These are phyloP conservation scores for Brotula barbata DNA, from an alignment of 2,797 vertebrate genomes.

Conservation along the genomic window DNA sequence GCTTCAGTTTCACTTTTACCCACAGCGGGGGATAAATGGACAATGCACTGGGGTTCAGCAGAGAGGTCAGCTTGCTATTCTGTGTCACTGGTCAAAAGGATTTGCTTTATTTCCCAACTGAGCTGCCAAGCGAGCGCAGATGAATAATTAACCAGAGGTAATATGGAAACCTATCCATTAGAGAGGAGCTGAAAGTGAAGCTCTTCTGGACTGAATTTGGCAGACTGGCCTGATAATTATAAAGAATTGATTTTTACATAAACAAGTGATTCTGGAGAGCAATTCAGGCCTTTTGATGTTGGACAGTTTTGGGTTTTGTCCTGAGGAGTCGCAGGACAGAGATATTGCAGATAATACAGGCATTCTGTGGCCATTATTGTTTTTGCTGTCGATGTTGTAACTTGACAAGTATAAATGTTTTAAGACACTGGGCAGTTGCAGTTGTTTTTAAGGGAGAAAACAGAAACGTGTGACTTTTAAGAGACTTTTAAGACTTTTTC, in stretches of 20 bases:
- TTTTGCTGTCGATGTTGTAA: slow-evolving; percentile 10
- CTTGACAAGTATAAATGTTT: slow-evolving; percentile 6
- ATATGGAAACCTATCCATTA: slow-evolving; percentile 75
- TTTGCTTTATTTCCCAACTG: slow-evolving; percentile 71
- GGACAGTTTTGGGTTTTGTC: slow-evolving; percentile 12
- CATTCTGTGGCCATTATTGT: slow-evolving; percentile 8
- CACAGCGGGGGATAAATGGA: slow-evolving; percentile 60
- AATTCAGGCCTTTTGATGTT: slow-evolving; percentile 21
- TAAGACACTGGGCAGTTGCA: slow-evolving; percentile 3
- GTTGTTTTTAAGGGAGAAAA: neutral
- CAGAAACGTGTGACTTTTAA: too few relatives aligned
- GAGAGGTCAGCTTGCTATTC: slow-evolving; percentile 63
- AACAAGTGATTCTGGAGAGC: slow-evolving; percentile 28
- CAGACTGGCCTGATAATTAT: slow-evolving; percentile 48
- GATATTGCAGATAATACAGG: slow-evolving; percentile 11
- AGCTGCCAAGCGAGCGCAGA: slow-evolving; percentile 58
- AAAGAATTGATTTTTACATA: slow-evolving; percentile 59
- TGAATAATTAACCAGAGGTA: slow-evolving; percentile 78
- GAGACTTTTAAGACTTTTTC: neutral
- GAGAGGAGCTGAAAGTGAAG: slow-evolving; percentile 74
- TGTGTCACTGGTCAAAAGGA: slow-evolving; percentile 59
- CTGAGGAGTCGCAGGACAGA: slow-evolving; percentile 10
- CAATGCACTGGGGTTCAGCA: slow-evolving; percentile 66
- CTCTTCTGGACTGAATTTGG: slow-evolving; percentile 44
- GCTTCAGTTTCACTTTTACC: slow-evolving; percentile 63